Evolutionary conservation across 1,140 invertebrate genomes (phyloP), one percentile per base, ranked within the genome.

Genomic region (Stenopsyche tienmushanensis): DNA sequence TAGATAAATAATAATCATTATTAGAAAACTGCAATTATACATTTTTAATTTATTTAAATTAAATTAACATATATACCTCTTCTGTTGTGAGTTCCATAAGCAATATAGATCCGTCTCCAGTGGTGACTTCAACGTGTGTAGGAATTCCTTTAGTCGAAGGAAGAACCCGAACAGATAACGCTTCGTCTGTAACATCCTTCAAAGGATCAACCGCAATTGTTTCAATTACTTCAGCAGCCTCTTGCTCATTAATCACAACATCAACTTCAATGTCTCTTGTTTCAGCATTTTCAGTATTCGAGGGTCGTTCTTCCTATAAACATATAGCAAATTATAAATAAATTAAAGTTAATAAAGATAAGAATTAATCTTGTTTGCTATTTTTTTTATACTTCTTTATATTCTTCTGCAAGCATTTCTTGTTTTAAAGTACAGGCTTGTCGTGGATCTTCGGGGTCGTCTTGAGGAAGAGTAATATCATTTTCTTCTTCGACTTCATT

Each of bases 41-140:
- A n/a, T n/a, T n/a, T n/a, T n/a, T n/a, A n/a, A n/a, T n/a, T n/a
- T n/a, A n/a, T n/a, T 34, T 34, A 34, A 34, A 34, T 34, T 7
- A 34, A 34, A 45, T 10, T 45, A 45, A 60, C n/a, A n/a, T n/a
- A n/a, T 44, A 21, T 60, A 68, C 66, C 24, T 74, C 73, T 62
- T 72, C 71, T 0, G 76, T 76, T 68, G 75, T 74, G 18, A 80
- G 67, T 71, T 80, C 78, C 75, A 80, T 76, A 8, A 80, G 71
- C 9, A 80, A 73, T 9, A 78, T 71, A 7, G 76, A 75, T 9
- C 78, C 78, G 63, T 80, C 77, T 60, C 75, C 76, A 0, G 78
- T 77, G 0, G 75, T 80, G 1, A 80, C 76, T 71, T 78, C 75
- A 10, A 80, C 76, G 69, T 80, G 78, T 1, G 76, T 77, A 2